Percentiles rank a stretch among this genome's conserved stretches.
Conservation (phyloP, 2,888 invertebrate species). For the Morpho helenor region DNA sequence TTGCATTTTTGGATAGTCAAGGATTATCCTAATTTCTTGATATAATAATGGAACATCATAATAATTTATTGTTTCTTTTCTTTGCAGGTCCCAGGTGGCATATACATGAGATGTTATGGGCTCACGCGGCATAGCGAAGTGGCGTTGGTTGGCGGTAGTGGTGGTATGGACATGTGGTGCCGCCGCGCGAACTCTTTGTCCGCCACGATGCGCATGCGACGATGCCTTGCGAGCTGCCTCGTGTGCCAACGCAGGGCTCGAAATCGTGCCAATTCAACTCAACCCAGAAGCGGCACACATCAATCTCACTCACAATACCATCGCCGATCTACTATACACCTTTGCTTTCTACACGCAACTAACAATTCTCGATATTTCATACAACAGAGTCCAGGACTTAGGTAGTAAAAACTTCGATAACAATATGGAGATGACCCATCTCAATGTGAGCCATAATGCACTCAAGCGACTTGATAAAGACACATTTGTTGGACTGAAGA, state of each 20-base stretch:
- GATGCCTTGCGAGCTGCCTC: slow-evolving; percentile 86
- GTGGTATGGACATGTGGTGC: slow-evolving; percentile 76
- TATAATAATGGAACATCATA: too few species aligned
- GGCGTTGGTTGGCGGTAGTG: slow-evolving; percentile 76
- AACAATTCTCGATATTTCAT: slow-evolving; percentile 88
- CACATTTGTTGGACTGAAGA: slow-evolving; percentile 85
- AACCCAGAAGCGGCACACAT: slow-evolving; percentile 92
- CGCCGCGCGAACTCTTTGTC: slow-evolving; percentile 83
- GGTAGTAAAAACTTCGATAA: slow-evolving; percentile 90
- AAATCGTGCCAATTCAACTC: slow-evolving; percentile 92
- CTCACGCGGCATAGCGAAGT: slow-evolving; percentile 69
- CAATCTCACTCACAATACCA: slow-evolving; percentile 90
- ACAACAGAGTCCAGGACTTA: slow-evolving; percentile 88
- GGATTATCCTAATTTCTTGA: too few species aligned
- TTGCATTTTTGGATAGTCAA: too few species aligned
- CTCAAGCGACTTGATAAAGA: slow-evolving; percentile 86
- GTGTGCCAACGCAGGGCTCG: slow-evolving; percentile 88
- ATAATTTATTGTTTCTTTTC: slow-evolving; percentile 22
- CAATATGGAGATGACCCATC: slow-evolving; percentile 84
- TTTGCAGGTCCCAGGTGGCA: slow-evolving; percentile 59
- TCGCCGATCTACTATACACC: slow-evolving; percentile 87
- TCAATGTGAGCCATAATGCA: slow-evolving; percentile 89
- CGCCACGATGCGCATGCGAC: slow-evolving; percentile 89
- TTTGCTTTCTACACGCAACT: slow-evolving; percentile 90
- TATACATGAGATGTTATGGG: slow-evolving; percentile 78